phyloP scores from a whole-genome alignment of 2,888 invertebrate genomes.

The Caenorhabditis auriculariae region DNA sequence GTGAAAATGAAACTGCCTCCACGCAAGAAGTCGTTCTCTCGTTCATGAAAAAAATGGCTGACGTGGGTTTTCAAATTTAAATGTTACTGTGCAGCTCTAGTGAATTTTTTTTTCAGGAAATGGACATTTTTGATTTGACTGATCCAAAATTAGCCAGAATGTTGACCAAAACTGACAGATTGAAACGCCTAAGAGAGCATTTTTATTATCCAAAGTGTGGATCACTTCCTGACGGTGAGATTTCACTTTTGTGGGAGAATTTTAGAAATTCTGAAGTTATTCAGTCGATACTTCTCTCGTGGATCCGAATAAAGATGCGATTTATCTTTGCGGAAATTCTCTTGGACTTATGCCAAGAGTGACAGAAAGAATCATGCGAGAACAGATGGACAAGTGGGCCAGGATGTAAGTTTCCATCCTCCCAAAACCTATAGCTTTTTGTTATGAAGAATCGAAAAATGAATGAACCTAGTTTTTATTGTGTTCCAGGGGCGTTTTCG shows the following conservation, averaged over 20 bases:
- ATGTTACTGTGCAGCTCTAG: not conserved
- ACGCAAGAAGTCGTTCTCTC: conserved; percentile 36
- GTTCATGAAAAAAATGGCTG: conserved; percentile 33
- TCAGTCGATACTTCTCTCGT: conserved; percentile 34
- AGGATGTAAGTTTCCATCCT: conserved; percentile 64
- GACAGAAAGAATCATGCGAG: conserved; percentile 64
- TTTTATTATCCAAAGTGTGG: conserved; percentile 53
- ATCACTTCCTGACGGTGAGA: conserved; percentile 50
- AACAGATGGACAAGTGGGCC: conserved; percentile 68
- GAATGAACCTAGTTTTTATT: not conserved
- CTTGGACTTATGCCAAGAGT: conserved; percentile 69
- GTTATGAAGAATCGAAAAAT: not conserved
- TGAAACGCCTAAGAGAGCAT: conserved; percentile 44
- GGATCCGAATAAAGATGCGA: conserved; percentile 65
- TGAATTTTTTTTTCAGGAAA: conserved; percentile 15
- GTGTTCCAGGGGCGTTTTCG: conserved; percentile 59
- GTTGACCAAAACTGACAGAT: conserved; percentile 30
- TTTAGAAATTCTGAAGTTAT: not conserved
- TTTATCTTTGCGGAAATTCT: conserved; percentile 71
- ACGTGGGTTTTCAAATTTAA: conserved; percentile 3
- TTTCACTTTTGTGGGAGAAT: not conserved
- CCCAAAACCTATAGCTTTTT: not conserved
- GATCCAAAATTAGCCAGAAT: conserved; percentile 29
- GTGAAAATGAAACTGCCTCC: conserved; percentile 14
- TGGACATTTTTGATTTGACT: conserved; percentile 28